These are phyloP conservation scores for Parus major DNA, from an alignment of 2,113 vertebrate species.

Conservation along the genomic window DNA sequence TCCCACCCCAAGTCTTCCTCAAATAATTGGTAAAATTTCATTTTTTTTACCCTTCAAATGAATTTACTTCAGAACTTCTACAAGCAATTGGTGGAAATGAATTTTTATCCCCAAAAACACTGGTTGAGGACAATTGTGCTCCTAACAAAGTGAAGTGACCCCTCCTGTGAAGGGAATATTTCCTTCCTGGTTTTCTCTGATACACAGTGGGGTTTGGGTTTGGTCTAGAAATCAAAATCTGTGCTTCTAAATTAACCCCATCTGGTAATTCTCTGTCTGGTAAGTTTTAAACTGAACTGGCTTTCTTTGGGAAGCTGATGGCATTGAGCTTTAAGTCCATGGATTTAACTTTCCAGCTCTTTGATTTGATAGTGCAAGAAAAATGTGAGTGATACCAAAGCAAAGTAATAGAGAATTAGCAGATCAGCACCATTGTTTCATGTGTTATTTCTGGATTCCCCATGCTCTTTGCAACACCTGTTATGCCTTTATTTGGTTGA, in stretches of 20 bases:
- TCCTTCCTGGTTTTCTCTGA: background rate
- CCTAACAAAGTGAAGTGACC: background rate
- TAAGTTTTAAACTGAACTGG: background rate
- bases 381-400: background rate
- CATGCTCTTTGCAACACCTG: background rate
- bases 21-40: background rate
- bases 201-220: background rate
- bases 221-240: background rate
- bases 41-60: background rate
- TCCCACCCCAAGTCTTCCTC: background rate
- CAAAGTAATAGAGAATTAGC: background rate
- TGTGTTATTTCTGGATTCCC: background rate
- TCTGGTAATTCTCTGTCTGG: background rate
- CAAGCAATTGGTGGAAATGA: background rate
- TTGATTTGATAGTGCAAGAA: background rate
- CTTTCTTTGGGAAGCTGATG: background rate
- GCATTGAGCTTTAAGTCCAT: background rate
- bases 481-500: background rate
- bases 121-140: background rate
- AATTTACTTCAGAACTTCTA: background rate
- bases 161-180: background rate
- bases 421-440: background rate
- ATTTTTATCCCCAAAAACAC: background rate
- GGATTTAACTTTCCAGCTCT: background rate
- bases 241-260: background rate